Evolutionary conservation across 2,888 invertebrate species (phyloP), one percentile per base, ranked within the genome.

Genomic region (Lomographa bimaculata): DNA sequence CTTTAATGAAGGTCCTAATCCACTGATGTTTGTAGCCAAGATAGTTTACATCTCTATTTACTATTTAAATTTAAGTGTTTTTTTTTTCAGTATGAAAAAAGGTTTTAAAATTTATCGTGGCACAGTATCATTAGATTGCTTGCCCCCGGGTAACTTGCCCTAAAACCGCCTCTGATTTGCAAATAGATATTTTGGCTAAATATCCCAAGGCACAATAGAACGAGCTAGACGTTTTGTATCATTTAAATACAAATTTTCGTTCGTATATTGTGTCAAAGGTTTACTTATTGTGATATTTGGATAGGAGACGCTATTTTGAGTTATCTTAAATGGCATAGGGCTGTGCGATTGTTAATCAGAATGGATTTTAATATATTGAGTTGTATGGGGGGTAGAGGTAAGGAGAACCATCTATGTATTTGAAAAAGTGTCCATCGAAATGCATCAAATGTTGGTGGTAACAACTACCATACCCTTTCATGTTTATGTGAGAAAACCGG

Each of bases 281-380:
- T 71, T 73, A 73, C 60, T 45, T 68, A 74, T 74, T 86, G 86
- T 86, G 86, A 87, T 87, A 87, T 81, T 79, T 65, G 75, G 68
- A 68, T 69, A 75, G 52, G 47, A 50, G 37, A 11, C 16, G 50
- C 50, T 40, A 51, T 40, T 47, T 42, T 46, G 46, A 14, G 50
- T 56, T 54, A 51, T 57, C 35, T 39, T 37, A 37, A 50, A 50
- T 45, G 58, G 49, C 37, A 56, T 56, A 40, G 55, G 57, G 71
- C 72, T 73, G 73, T 75, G 71, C 56, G 58, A 47, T 59, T 60
- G 59, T 56, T 60, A 60, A 68, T 62, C 61, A 39, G 61, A 63
- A 60, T 64, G 58, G 57, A 62, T 14, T 14, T 14, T 14, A 14
- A 14, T 14, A 3, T 14, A 14, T 14, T 14, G 4, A 14, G 46